Conservation (phyloP, 2,797 vertebrate species). For the Acrossocheilus fasciatus region DNA sequence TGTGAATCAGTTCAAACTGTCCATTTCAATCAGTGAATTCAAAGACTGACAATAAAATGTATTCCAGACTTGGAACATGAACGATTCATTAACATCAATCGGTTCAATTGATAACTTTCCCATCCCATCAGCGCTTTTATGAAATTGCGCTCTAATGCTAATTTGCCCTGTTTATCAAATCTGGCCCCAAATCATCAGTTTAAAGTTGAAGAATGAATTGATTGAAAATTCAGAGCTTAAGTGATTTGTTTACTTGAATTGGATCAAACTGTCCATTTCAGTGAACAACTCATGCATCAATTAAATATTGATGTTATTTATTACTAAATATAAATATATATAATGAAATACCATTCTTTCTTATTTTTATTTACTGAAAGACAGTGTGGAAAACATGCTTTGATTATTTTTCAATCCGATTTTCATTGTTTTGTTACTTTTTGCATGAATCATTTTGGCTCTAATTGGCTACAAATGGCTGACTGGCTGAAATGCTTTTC, state of each 20-base stretch:
- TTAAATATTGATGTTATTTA: not conserved
- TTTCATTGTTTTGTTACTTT: not conserved
- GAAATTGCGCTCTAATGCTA: too few species aligned
- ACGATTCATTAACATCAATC: not conserved
- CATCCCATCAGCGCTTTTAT: too few species aligned
- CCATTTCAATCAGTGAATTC: too few species aligned
- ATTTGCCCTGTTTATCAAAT: too few species aligned
- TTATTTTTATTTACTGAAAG: not conserved
- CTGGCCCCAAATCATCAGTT: not conserved
- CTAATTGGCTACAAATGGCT: not conserved
- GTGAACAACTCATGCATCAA: not conserved
- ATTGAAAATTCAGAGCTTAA: not conserved
- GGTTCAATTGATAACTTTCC: not conserved
- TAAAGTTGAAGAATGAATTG: not conserved
- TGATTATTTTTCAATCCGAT: not conserved
- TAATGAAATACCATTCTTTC: not conserved
- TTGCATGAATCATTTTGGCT: not conserved
- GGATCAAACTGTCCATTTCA: not conserved
- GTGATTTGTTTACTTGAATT: not conserved
- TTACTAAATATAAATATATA: not conserved
- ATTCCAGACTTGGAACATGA: not conserved
- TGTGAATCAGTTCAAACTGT: too few species aligned
- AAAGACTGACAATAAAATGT: too few species aligned
- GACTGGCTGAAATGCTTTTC: not conserved
- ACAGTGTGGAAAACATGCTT: not conserved